Conservation (phyloP, 2,113 vertebrate genomes). For the Anarrhichthys ocellatus region DNA sequence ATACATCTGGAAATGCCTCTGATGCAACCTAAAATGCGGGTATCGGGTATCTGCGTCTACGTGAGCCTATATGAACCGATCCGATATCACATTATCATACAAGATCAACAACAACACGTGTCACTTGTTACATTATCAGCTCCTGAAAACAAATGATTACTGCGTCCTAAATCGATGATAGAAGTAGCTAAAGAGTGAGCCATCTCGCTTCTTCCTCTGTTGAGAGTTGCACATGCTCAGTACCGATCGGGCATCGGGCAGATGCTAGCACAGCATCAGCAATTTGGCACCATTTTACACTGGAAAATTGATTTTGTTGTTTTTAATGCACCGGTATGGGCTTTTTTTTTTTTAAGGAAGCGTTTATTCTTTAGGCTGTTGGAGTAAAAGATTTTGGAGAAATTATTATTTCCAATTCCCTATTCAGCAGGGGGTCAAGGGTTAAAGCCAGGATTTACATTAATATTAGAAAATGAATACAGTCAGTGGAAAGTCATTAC, state of each 20-base stretch:
- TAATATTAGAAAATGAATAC: slow-evolving; percentile 42
- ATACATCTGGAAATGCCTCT: background rate
- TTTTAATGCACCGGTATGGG: background rate
- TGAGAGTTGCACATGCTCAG: too few relatives aligned
- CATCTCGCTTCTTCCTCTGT: too few relatives aligned
- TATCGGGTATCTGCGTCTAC: background rate
- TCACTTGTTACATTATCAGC: background rate
- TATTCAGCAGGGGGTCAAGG: slow-evolving; percentile 7
- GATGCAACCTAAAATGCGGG: background rate
- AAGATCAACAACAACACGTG: background rate
- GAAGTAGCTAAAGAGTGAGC: too few relatives aligned
- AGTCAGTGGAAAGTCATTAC: slow-evolving; percentile 27
- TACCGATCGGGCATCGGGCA: too few relatives aligned
- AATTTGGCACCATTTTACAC: too few relatives aligned
- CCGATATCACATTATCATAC: background rate
- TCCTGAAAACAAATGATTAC: too few relatives aligned
- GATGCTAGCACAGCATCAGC: too few relatives aligned
- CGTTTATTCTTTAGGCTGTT: background rate
- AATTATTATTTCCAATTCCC: slow-evolving; percentile 5
- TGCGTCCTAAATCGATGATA: too few relatives aligned
- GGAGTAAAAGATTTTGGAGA: background rate
- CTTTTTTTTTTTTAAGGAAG: background rate
- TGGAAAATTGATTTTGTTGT: background rate
- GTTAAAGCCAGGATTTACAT: slow-evolving; percentile 29
- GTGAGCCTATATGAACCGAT: background rate